These are phyloP conservation scores for Teleogryllus oceanicus DNA, from an alignment of 2,888 invertebrate genomes.

Conservation along the genomic window DNA sequence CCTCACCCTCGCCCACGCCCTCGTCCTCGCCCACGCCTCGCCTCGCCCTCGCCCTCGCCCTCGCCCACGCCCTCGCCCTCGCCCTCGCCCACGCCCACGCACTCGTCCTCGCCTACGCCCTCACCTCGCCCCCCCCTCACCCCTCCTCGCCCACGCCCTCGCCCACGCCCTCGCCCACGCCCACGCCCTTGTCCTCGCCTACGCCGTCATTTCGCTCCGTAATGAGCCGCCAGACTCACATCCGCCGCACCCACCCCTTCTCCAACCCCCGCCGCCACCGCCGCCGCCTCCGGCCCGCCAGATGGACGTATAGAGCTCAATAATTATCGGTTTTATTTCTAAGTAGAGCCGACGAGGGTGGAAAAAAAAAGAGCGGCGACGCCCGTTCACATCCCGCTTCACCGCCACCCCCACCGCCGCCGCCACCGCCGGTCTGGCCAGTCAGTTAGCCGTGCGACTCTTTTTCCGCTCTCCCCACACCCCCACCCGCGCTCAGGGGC, in stretches of 20 bases:
- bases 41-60: no score
- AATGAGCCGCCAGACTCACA: background rate
- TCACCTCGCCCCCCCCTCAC: background rate
- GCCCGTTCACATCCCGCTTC: no score
- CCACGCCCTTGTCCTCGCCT: background rate
- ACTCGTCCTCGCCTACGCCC: no score
- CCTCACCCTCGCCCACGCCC: background rate
- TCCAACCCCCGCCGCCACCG: background rate
- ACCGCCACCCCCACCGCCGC: background rate
- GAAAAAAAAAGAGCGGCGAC: background rate
- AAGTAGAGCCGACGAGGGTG: background rate
- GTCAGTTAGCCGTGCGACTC: no score
- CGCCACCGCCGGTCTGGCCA: background rate
- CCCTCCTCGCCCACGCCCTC: background rate
- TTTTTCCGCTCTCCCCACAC: no score
- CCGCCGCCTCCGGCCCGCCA: background rate
- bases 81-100: no score
- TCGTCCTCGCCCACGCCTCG: background rate
- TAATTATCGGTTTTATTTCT: slow-evolving; percentile 18
- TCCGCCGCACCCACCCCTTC: no score
- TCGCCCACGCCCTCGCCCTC: no score
- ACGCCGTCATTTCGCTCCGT: background rate
- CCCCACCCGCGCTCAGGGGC: no score
- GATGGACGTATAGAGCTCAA: slow-evolving; percentile 18
- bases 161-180: background rate